Evolutionary conservation across 2,888 invertebrate genomes (phyloP).

Genomic region (Zygothrica quintamaculata): DNA sequence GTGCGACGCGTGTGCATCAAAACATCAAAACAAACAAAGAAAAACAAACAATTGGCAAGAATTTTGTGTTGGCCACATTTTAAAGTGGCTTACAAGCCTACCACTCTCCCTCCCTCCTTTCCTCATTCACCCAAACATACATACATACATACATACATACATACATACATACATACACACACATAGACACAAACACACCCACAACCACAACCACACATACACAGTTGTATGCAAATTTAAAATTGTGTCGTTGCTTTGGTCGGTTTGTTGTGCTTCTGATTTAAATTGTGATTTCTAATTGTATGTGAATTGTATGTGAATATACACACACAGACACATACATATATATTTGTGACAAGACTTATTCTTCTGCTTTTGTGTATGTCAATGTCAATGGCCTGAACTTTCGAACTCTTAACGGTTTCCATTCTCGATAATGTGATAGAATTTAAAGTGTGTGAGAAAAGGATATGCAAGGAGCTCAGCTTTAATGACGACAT

Average conservation of each 20-base stretch:
- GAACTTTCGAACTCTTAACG: constrained; percentile 45
- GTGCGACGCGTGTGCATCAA: constrained; percentile 52
- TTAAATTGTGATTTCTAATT: constrained; percentile 73
- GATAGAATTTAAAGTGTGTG: constrained; percentile 13
- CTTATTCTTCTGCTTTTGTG: constrained; percentile 34
- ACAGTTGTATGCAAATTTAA: constrained; percentile 65
- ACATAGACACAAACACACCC: too few species aligned
- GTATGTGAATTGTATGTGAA: constrained; percentile 42
- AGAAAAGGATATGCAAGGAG: constrained; percentile 37
- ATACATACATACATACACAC: too few species aligned
- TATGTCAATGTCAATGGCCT: constrained; percentile 74
- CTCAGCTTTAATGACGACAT: constrained; percentile 78
- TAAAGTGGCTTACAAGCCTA: constrained; percentile 31
- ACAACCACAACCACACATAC: background rate
- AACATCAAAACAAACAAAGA: constrained; percentile 23
- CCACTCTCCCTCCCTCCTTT: too few species aligned
- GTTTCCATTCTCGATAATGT: too few species aligned
- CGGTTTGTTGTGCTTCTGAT: constrained; percentile 53
- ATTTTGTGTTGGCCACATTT: constrained; percentile 35
- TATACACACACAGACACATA: constrained; percentile 1
- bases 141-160: too few species aligned
- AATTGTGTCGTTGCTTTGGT: constrained; percentile 55
- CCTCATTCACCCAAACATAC: too few species aligned
- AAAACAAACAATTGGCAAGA: constrained; percentile 41
- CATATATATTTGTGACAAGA: constrained; percentile 4